phyloP scores from a whole-genome alignment of 2,797 vertebrate species.

The Anabas testudineus region DNA sequence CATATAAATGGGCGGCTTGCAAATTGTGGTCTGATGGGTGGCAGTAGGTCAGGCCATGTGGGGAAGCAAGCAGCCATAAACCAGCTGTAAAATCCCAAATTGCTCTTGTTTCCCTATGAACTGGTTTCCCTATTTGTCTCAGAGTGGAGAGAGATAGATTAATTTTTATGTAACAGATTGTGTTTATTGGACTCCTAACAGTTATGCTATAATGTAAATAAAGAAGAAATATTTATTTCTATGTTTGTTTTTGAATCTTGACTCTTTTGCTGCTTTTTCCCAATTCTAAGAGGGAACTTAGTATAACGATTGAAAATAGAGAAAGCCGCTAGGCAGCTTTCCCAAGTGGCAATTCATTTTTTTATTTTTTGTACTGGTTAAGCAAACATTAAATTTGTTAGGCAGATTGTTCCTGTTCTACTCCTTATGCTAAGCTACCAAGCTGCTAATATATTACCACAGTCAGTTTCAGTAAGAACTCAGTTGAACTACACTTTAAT shows the following conservation, averaged over 20 bases:
- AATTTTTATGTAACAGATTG: conserved; percentile 47
- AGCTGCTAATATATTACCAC: too few relatives aligned
- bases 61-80: conserved; percentile 35
- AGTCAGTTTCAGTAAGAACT: too few relatives aligned
- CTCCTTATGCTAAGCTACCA: too few relatives aligned
- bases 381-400: too few relatives aligned
- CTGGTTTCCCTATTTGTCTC: conserved; percentile 11
- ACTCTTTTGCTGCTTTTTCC: too few relatives aligned
- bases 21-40: not conserved
- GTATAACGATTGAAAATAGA: too few relatives aligned
- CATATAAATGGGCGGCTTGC: not conserved
- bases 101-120: conserved; percentile 18
- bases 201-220: conserved; percentile 56
- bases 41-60: not conserved
- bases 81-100: conserved; percentile 40
- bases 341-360: too few relatives aligned
- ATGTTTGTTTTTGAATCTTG: conserved; percentile 5
- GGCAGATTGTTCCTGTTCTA: too few relatives aligned
- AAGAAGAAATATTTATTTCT: conserved; percentile 57
- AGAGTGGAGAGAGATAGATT: conserved; percentile 1
- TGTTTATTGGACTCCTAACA: conserved; percentile 51
- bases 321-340: too few relatives aligned
- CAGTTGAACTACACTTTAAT: too few relatives aligned
- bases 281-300: too few relatives aligned
- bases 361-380: too few relatives aligned